Base-by-base conservation (phyloP, 53 echinoderm and acorn worm species). In the Zoroaster sp. region DNA sequence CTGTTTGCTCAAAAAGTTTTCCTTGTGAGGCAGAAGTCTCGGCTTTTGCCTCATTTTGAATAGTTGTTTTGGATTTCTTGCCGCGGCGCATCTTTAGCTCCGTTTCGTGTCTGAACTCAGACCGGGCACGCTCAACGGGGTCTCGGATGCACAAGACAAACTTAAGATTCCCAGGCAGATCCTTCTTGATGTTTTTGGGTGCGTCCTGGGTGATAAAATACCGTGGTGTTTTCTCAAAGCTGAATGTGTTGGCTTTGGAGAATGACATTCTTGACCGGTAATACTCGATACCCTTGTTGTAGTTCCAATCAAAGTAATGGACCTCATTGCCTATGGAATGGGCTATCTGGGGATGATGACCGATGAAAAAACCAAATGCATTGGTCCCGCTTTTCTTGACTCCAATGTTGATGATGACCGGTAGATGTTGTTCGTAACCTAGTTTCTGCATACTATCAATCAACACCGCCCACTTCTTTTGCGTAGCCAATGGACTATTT, bases 331-430 rank as follows among this genome's bases (percentile, higher is more conserved):
- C 95, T 1, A 95, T 79, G 38, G 97, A 95, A 41, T 93, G 95
- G 14, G 91, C 73, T 66, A 97, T 91, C 66, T 93, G 90, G 0
- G 97, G 97, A 88, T 97, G 97, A 44, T 95, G 90, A 7, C 88
- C 55, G 12, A 95, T 40, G 47, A 95, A 97, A 47, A 97, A 95
- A 3, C 95, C 95, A 17, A 97, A 42, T 36, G 97, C 97, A 38
- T 93, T 97, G 1, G 97, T 97, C 54, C 97, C 97, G 33, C 95
- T 95, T 77, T 97, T 97, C 78, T 97, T 97, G 36, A 95, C 95
- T 12, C 97, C 97, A 33, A 97, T 95, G 49, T 92, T 95, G 87
- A 95, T 95, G 59, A 92, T 69, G 28, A 78, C 88, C 0, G 94
- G 95, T 20, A 95, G 88, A 31, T 87, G 83, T 35, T 97, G 95